Base-by-base conservation (phyloP, 2,797 vertebrate species). In the Chaenodraco wilsoni region DNA sequence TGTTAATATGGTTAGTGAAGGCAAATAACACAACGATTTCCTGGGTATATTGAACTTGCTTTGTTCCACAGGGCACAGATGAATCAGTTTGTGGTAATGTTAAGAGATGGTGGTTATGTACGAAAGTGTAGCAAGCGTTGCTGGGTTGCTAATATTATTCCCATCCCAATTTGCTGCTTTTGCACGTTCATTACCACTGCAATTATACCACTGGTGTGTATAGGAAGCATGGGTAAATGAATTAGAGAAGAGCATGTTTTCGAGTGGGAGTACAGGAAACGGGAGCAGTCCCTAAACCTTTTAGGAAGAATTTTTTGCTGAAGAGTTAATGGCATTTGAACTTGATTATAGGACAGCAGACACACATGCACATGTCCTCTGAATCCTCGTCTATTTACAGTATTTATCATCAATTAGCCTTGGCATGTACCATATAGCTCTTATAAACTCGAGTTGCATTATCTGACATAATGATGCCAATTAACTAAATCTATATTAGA, bases 131-230 rank as follows among this genome's bases (percentile, higher is more conserved):
- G 73, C 31, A 31, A 70, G 79, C 13, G 63, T 86, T 81, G 80
- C 87, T 56, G 73, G 89, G 82, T 74, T 85, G 74, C 85, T 95
- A 95, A 93, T 93, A 92, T 84, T 92, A 89, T 94, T 97, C 95
- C 93, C 93, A 89, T 95, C 90, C 81, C 89, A 95, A 95, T 96
- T 97, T 96, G 91, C 93, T 94, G 89, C 93, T 92, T 95, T 95
- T 95, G 93, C 89, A 92, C 84, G 79, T 90, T 95, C 93, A 92
- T 94, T 96, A 95, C 90, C 79, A 90, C 92, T 89, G 91, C 94
- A 95, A 94, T 96, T 96, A 96, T 90, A 91, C 92, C 89, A 85
- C 82, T 92, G 89, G 94, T 84, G 95, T 93, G 79, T 91, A 88
- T 92, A 90, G 85, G 90, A 94, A 83, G 85, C 90, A 90, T 88